Percentiles rank a stretch among this genome's conserved stretches.
phyloP scores from a whole-genome alignment of 2,888 invertebrate species.

The Gastracanthus pulcherrimus region DNA sequence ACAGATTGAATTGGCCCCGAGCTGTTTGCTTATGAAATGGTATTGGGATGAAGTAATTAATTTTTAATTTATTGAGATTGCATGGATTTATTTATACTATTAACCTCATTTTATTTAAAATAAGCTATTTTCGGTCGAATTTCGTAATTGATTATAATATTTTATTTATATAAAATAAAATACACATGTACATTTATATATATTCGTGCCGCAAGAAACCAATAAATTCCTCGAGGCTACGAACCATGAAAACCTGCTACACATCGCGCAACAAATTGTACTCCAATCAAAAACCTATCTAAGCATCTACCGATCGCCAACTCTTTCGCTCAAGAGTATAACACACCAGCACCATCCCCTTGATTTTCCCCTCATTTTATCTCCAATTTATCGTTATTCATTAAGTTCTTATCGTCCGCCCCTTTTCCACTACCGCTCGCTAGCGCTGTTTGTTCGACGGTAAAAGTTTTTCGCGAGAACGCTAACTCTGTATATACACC shows the following conservation, averaged over 20 bases:
- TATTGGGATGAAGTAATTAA: background rate
- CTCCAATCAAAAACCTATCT: background rate
- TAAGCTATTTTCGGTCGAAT: background rate
- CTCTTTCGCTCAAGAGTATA: background rate
- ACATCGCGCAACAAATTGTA: background rate
- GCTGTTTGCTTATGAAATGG: background rate
- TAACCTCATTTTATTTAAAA: background rate
- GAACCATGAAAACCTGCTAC: too few relatives aligned
- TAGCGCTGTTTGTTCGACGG: background rate
- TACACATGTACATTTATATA: background rate
- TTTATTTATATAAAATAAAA: background rate
- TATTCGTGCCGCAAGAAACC: too few relatives aligned
- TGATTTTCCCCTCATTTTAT: background rate
- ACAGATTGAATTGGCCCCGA: background rate
- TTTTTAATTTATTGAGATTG: background rate
- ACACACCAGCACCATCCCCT: background rate
- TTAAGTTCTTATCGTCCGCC: slow-evolving; percentile 4
- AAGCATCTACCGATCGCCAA: background rate
- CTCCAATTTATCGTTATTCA: slow-evolving; percentile 14
- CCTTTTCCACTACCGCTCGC: background rate
- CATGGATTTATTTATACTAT: background rate
- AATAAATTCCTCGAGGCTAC: too few relatives aligned
- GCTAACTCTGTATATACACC: too few relatives aligned
- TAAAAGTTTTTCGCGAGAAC: background rate
- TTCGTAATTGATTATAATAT: background rate